Percentiles rank a stretch among this genome's conserved stretches.
phyloP scores from a whole-genome alignment of 2,888 invertebrate genomes.

The Rhogogaster chlorosoma region DNA sequence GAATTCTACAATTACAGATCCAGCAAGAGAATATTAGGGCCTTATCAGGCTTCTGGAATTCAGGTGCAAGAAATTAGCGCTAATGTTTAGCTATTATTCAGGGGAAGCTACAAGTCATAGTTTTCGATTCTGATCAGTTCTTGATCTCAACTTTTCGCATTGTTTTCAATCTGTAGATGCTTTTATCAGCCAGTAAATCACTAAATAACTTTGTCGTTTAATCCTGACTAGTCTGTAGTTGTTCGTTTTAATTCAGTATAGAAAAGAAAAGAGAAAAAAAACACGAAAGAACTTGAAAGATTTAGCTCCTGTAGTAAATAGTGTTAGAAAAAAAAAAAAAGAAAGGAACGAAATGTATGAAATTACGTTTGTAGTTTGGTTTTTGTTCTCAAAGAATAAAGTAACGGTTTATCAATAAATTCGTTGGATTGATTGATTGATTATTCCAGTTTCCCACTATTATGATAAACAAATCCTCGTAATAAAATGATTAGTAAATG shows the following conservation, averaged over 20 bases:
- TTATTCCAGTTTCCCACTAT: background rate
- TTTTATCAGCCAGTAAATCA: background rate
- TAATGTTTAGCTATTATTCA: background rate
- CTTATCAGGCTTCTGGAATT: background rate
- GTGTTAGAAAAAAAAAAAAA: background rate
- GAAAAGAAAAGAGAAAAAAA: background rate
- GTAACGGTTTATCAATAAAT: background rate
- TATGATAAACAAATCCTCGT: background rate
- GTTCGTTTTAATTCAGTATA: background rate
- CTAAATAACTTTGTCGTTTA: background rate
- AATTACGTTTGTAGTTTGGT: background rate
- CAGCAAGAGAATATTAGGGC: conserved; percentile 66
- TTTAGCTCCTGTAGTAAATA: background rate
- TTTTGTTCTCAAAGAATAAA: background rate
- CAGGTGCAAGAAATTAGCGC: background rate
- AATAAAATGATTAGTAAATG: background rate
- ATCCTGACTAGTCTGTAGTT: background rate
- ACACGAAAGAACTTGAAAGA: background rate
- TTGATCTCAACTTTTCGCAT: background rate
- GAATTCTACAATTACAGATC: conserved; percentile 86
- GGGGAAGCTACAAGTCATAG: background rate
- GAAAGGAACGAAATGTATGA: background rate
- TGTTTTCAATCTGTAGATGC: background rate
- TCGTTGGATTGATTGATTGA: background rate
- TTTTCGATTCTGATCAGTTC: background rate